These are phyloP conservation scores for Brachypterus glaber DNA, from an alignment of 2,888 invertebrate genomes.

Conservation along the genomic window DNA sequence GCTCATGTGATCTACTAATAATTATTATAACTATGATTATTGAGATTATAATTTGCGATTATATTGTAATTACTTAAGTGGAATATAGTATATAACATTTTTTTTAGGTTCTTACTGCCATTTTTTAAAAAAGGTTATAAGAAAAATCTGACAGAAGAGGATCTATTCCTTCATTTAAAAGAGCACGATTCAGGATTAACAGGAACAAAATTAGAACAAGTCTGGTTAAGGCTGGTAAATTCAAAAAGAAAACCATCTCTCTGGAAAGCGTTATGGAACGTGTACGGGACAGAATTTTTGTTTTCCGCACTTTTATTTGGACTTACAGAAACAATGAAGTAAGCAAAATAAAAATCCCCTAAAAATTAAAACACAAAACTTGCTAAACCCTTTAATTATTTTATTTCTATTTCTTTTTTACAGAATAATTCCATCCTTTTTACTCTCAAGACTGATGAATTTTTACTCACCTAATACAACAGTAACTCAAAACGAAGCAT, in stretches of 20 bases:
- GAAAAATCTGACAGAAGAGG: slow-evolving; percentile 41
- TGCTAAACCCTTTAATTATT: no score
- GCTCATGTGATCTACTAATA: no score
- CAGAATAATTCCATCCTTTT: not conserved
- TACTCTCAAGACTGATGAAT: slow-evolving; percentile 43
- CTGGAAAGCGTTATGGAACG: slow-evolving; percentile 25
- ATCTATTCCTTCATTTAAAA: slow-evolving; percentile 41
- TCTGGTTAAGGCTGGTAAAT: slow-evolving; percentile 26
- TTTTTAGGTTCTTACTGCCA: slow-evolving; percentile 43
- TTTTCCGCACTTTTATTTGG: slow-evolving; percentile 17
- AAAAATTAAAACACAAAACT: no score
- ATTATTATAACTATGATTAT: no score
- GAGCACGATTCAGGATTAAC: slow-evolving; percentile 39
- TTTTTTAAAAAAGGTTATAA: slow-evolving; percentile 41
- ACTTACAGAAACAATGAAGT: slow-evolving; percentile 21
- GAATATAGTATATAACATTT: slow-evolving; percentile 33
- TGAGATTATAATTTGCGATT: no score
- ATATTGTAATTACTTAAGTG: no score
- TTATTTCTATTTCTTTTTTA: slow-evolving; percentile 4
- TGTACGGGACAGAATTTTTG: slow-evolving; percentile 24
- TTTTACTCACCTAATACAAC: slow-evolving; percentile 46
- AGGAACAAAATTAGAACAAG: slow-evolving; percentile 36
- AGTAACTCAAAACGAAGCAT: slow-evolving; percentile 49
- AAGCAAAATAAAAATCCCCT: no score
- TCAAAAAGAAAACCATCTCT: slow-evolving; percentile 26